phyloP scores from a whole-genome alignment of 2,797 vertebrate species.

The Hypotaenidia okinawae region DNA sequence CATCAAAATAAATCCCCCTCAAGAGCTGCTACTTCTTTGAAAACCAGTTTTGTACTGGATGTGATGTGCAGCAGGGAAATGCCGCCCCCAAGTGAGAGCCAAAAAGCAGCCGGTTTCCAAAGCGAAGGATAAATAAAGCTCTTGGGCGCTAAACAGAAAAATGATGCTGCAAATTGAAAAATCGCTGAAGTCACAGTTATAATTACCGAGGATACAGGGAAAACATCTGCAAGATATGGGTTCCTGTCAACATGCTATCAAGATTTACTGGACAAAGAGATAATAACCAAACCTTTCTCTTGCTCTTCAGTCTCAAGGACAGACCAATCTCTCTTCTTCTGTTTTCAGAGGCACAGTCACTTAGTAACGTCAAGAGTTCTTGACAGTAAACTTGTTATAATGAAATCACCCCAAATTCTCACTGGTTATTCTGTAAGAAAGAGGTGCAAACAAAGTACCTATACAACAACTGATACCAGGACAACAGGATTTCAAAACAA shows the following conservation, averaged over 20 bases:
- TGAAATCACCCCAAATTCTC: constrained; percentile 1
- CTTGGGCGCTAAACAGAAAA: not conserved
- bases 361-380: not conserved
- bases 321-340: not conserved
- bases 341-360: not conserved
- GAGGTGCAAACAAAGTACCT: not conserved
- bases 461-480: not conserved
- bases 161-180: constrained; percentile 15
- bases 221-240: not conserved
- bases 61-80: constrained; percentile 37
- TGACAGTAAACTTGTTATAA: constrained; percentile 6
- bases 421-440: not conserved
- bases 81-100: constrained; percentile 55
- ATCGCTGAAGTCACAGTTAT: not conserved
- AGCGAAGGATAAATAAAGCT: not conserved
- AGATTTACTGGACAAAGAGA: constrained; percentile 21
- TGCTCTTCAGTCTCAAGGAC: constrained; percentile 21
- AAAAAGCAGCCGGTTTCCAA: constrained; percentile 25
- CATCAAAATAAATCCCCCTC: not conserved
- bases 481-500: not conserved
- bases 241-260: constrained; percentile 3
- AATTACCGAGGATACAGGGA: constrained; percentile 5
- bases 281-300: constrained; percentile 14
- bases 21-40: not conserved
- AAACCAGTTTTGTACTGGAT: not conserved